Conservation (phyloP, 2,797 vertebrate species). For the Aplochiton taeniatus region DNA sequence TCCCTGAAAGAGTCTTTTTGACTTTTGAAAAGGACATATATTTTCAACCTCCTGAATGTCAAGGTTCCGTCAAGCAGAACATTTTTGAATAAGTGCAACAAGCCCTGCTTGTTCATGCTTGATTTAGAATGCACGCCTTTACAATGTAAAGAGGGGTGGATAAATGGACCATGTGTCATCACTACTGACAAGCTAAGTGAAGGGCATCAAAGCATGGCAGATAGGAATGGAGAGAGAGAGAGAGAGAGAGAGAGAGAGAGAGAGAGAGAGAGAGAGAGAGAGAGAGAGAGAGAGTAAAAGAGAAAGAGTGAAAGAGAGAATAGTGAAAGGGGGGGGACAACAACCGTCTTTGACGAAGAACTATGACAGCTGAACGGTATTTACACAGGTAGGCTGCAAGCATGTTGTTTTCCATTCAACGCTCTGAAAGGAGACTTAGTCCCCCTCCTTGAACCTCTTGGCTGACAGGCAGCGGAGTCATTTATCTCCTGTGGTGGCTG, state of each 20-base stretch:
- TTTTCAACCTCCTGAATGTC: constrained; percentile 47
- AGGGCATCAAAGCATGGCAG: constrained; percentile 64
- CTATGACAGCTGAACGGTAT: constrained; percentile 20
- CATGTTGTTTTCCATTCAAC: constrained; percentile 15
- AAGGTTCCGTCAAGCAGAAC: constrained; percentile 60
- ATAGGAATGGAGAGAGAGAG: constrained; percentile 42
- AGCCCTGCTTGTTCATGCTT: constrained; percentile 65
- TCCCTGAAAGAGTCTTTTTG: constrained; percentile 24
- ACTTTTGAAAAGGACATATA: constrained; percentile 53
- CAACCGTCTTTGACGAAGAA: not conserved
- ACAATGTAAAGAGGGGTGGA: constrained; percentile 46
- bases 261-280: constrained; percentile 23
- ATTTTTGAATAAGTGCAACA: constrained; percentile 34
- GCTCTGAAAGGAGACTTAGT: constrained; percentile 10
- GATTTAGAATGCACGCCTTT: constrained; percentile 50
- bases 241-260: not conserved
- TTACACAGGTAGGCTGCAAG: constrained; percentile 26
- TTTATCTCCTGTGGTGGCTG: constrained; percentile 15
- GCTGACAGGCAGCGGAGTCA: constrained; percentile 9
- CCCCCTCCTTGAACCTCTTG: not conserved
- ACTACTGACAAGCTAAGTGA: constrained; percentile 66
- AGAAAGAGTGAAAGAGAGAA: not conserved
- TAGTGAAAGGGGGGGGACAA: not conserved
- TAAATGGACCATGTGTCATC: constrained; percentile 65
- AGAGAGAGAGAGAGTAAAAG: constrained; percentile 7